Conservation (phyloP, 2,113 vertebrate species). For the Solea solea region DNA sequence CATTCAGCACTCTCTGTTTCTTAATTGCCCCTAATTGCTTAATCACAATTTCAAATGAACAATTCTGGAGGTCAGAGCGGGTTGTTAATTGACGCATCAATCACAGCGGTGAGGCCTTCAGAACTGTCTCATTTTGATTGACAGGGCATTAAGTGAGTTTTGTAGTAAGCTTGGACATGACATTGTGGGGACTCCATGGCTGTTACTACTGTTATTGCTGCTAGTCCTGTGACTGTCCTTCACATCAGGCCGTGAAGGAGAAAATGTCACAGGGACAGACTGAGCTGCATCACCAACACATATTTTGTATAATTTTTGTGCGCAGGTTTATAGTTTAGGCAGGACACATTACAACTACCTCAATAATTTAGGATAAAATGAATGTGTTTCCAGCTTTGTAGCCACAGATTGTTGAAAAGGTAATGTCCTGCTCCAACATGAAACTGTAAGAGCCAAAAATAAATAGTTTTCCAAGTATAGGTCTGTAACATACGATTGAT, state of each 20-base stretch:
- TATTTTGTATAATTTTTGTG: background rate
- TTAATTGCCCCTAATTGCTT: conserved; percentile 85
- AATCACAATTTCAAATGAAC: conserved; percentile 86
- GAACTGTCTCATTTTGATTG: conserved; percentile 76
- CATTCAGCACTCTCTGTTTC: conserved; percentile 77
- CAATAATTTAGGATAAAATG: no score
- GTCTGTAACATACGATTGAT: no score
- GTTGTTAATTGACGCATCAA: conserved; percentile 85
- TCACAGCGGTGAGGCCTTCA: conserved; percentile 75
- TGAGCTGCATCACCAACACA: background rate
- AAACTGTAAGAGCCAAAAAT: no score
- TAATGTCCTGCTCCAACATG: no score
- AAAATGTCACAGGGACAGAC: conserved; percentile 8
- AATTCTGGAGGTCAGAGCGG: conserved; percentile 82
- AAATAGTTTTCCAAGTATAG: no score
- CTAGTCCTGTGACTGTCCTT: conserved; percentile 53
- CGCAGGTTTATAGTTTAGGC: no score
- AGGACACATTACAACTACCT: no score
- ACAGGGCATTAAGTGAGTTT: conserved; percentile 78
- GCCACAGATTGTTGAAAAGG: no score
- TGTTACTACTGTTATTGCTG: conserved; percentile 40
- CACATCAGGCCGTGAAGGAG: conserved; percentile 49
- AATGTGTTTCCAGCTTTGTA: no score
- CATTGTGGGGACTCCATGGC: conserved; percentile 69
- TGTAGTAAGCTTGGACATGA: conserved; percentile 73